Base-by-base conservation (phyloP, 1,140 invertebrate genomes). In the Drosophila chauvacae region DNA sequence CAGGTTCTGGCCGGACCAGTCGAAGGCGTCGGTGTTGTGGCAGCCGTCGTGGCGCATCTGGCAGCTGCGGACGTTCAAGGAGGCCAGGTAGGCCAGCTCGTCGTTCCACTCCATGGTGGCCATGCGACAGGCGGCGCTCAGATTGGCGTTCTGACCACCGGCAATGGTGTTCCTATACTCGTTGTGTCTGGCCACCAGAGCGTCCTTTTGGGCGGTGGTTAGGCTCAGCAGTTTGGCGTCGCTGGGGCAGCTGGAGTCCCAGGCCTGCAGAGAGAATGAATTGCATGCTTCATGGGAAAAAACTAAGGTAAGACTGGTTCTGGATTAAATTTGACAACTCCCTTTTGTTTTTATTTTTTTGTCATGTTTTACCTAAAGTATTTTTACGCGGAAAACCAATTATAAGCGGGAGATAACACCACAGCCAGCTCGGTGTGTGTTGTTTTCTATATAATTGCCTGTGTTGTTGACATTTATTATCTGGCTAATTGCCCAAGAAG, bases 91-190 rank as follows among this genome's bases (percentile, higher is more conserved):
- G 42, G 91, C 88, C 53, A 92, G 58, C 39, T 92, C 91, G 10
- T 88, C 75, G 59, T 83, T 77, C 91, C 91, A 92, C 55, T 81
- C 53, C 53, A 90, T 91, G 41, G 90, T 91, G 55, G 87, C 81
- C 91, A 92, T 92, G 41, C 87, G 79, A 20, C 86, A 88, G 44
- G 91, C 91, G 37, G 81, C 51, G 1, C 37, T 70, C 42, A 88
- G 47, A 0, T 83, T 68, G n/a, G 51, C 55, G 9, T 73, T 71
- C 0, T 57, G 20, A 1, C 91, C 91, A 4, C 84, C 77, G 16
- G 91, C 91, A 30, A 92, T 79, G 9, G 61, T 56, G 48, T 87
- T 86, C 5, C 91, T 77, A n/a, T 91, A 66, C 20, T 58, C 20
- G 50, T 92, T 92, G 18, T 79, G 65, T 7, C 47, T 45, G 16